Base-by-base conservation (phyloP, 2,113 vertebrate species). In the Neogale vison region DNA sequence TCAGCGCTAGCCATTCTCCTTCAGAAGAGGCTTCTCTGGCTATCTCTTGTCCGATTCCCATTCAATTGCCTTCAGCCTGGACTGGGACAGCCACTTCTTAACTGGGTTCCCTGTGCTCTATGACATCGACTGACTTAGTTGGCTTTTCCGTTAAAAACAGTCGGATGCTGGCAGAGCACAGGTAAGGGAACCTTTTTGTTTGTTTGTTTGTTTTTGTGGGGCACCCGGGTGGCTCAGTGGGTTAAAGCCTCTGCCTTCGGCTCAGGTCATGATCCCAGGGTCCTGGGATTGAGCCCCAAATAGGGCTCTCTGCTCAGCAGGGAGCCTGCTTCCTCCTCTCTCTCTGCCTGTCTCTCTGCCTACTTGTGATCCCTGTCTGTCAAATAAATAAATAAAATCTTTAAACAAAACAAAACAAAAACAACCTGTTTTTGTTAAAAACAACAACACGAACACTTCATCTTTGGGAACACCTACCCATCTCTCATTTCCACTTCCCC, bases 401-500 rank as follows among this genome's bases (percentile, higher is more conserved):
- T 47, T 11, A 47, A 47, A 47, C 47, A 87, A 39, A 45, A 42
- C 42, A 42, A 42, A 42, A 45, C 42, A 45, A 45, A 45, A 45
- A 6, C 42, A 59, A 18, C 59, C 29, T 67, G 47, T 26, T 76
- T 39, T 67, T 83, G 47, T 86, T 72, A 50, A 67, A 50, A 50
- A 52, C 50, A 52, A 52, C 50, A 52, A 52, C 50, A 52, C 50
- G 4, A 34, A 72, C 12, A 21, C 23, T 1, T 29, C 7, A 7
- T 21, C 61, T 89, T 47, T 55, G 52, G 59, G 9, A 61, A 84
- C 42, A 31, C 50, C 83, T 4, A 14, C 21, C 21, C 36, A 23
- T 10, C 11, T 72, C 92, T 94, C 63, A 80, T 20, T 93, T 61
- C 88, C 31, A 79, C 52, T 65, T 92, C 71, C 65, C 57, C 5